Evolutionary conservation across 2,888 invertebrate species (phyloP).

Genomic region (Tachina lurida): DNA sequence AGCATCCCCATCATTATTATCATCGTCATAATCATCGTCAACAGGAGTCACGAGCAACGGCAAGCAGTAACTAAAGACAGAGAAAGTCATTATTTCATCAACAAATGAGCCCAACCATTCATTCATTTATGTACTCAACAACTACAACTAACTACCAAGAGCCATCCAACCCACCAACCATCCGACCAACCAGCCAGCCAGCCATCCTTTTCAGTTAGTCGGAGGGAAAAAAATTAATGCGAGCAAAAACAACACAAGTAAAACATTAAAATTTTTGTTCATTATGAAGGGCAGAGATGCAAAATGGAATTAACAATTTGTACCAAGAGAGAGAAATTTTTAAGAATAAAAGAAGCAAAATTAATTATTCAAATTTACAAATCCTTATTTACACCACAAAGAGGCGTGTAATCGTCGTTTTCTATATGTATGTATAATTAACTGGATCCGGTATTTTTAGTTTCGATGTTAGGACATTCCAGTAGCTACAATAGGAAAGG

Average conservation of each 20-base stretch:
- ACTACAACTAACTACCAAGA: conserved; percentile 57
- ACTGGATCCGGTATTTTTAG: too few relatives aligned
- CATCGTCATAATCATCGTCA: conserved; percentile 67
- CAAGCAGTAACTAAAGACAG: conserved; percentile 77
- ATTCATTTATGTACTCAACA: conserved; percentile 52
- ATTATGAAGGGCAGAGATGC: conserved; percentile 1
- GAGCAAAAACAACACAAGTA: conserved; percentile 30
- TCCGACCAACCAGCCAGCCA: conserved; percentile 33
- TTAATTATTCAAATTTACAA: too few relatives aligned
- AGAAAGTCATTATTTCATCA: conserved; percentile 82
- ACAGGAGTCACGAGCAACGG: conserved; percentile 66
- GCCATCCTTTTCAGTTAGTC: conserved; percentile 14
- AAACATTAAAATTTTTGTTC: conserved; percentile 35
- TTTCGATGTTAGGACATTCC: too few relatives aligned
- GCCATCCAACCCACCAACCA: conserved; percentile 40
- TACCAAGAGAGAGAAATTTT: neutral
- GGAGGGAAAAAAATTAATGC: conserved; percentile 1
- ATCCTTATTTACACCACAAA: too few relatives aligned
- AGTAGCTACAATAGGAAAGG: too few relatives aligned
- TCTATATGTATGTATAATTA: too few relatives aligned
- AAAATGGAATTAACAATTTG: neutral
- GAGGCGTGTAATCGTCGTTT: too few relatives aligned
- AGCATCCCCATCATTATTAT: conserved; percentile 45
- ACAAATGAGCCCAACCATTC: conserved; percentile 73
- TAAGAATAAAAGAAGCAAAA: neutral